Conservation (phyloP, 1,140 invertebrate genomes). For the Ectropis grisescens region DNA sequence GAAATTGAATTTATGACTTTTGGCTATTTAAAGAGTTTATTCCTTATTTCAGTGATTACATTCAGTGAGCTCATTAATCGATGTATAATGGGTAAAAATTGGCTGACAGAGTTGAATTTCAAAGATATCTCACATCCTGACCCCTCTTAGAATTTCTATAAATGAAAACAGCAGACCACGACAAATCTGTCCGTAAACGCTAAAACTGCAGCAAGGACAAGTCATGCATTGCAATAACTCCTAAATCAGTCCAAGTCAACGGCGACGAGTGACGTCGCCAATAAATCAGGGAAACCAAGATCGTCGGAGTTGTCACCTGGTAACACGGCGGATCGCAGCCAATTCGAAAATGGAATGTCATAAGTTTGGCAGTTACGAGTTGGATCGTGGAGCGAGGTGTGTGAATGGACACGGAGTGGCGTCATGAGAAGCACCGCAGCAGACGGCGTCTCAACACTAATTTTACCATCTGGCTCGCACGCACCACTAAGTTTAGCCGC, state of each 20-base stretch:
- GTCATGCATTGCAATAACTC: too few relatives aligned
- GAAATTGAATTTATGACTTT: background rate
- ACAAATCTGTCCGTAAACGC: too few relatives aligned
- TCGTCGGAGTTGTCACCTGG: conserved; percentile 26
- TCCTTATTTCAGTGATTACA: too few relatives aligned
- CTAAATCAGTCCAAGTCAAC: too few relatives aligned
- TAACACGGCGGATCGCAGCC: conserved; percentile 36
- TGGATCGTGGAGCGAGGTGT: conserved; percentile 39
- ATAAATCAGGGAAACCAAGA: conserved; percentile 13
- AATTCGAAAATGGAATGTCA: conserved; percentile 55
- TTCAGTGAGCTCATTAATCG: too few relatives aligned
- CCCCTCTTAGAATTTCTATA: too few relatives aligned
- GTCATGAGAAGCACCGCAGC: conserved; percentile 51
- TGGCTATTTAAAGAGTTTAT: background rate
- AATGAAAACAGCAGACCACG: too few relatives aligned
- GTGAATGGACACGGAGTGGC: conserved; percentile 53
- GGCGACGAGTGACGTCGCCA: too few relatives aligned
- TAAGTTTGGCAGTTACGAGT: conserved; percentile 60
- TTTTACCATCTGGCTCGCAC: conserved; percentile 66
- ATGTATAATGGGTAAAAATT: too few relatives aligned
- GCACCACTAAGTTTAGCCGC: conserved; percentile 71
- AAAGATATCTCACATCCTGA: too few relatives aligned
- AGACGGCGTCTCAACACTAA: conserved; percentile 67
- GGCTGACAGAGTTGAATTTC: too few relatives aligned
- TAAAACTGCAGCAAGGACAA: too few relatives aligned